Evolutionary conservation across 2,797 vertebrate genomes (phyloP), one percentile per base, ranked within the genome.

Genomic region (Danio choprae): DNA sequence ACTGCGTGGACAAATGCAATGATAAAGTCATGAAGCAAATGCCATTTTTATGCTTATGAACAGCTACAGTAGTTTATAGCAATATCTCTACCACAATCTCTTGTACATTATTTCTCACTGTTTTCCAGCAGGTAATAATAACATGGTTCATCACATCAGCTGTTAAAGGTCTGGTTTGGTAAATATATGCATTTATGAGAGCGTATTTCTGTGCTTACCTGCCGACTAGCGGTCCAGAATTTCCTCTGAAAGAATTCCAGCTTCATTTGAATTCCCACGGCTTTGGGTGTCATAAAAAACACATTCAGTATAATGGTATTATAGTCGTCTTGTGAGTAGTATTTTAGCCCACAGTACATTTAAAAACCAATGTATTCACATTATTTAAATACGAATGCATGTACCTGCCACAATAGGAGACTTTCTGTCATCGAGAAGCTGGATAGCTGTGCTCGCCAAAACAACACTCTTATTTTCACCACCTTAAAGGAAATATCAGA

Each of bases 261-360:
- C 92, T 99, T 99, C 98, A 99, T 99, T 90, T 99, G 98, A 88
- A 99, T 97, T 77, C 98, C 97, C 46, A 99, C 96, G 93, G 97
- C 98, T 99, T 87, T 68, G 63, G 87, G 79, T 90, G 62, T 40
- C 29, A 78, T 29, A 18, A 60, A 46, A 77, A 40, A 63, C 38
- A 64, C 58, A 72, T 43, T 68, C 20, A 46, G 53, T 59, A 38
- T 48, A 68, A 48, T 18, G 3, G 36, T 0, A 6, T 36, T 65
- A 12, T 44, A 53, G 5, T 1, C 20, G 36, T 8, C 1, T 36
- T 55, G 10, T 4, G 12, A 56, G 12, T 43, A 41, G 13, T 16
- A 29, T 38, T 74, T 36, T 38, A 11, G 8, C 20, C 20, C 60
- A 29, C 11, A 73, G 60, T 29, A 4, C 6, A 12, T 76, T 70